Conservation (phyloP, 1,140 invertebrate species). For the Caenorhabditis remanei region DNA sequence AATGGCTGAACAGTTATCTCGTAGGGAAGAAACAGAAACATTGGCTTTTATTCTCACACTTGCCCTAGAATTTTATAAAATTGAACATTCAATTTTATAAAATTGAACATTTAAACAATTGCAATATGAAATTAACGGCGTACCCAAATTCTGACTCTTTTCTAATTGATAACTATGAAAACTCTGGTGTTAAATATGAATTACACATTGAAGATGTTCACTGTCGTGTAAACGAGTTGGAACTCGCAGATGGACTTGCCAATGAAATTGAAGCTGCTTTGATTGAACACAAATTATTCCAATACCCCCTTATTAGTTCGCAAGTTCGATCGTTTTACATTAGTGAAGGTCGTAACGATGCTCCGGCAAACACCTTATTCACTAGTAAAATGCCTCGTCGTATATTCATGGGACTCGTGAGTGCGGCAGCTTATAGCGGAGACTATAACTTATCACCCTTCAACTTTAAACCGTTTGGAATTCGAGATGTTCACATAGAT, state of each 20-base stretch:
- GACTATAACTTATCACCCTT: background rate
- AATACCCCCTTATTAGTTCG: background rate
- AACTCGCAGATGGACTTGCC: background rate
- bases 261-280: background rate
- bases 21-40: too few relatives aligned
- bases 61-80: too few relatives aligned
- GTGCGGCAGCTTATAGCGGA: background rate
- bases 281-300: background rate
- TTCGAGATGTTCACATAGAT: background rate
- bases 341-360: background rate
- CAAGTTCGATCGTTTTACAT: slow-evolving; percentile 7
- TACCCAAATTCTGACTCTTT: background rate
- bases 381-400: slow-evolving; percentile 15
- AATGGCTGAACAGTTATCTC: background rate
- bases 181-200: background rate
- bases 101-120: background rate
- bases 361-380: background rate
- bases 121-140: background rate
- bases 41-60: too few relatives aligned
- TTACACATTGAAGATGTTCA: background rate
- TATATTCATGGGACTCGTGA: background rate
- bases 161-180: background rate
- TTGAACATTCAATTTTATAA: too few relatives aligned
- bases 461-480: background rate
- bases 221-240: background rate